These are phyloP conservation scores for Etheostoma perlongum DNA, from an alignment of 2,797 vertebrate genomes.

Conservation along the genomic window DNA sequence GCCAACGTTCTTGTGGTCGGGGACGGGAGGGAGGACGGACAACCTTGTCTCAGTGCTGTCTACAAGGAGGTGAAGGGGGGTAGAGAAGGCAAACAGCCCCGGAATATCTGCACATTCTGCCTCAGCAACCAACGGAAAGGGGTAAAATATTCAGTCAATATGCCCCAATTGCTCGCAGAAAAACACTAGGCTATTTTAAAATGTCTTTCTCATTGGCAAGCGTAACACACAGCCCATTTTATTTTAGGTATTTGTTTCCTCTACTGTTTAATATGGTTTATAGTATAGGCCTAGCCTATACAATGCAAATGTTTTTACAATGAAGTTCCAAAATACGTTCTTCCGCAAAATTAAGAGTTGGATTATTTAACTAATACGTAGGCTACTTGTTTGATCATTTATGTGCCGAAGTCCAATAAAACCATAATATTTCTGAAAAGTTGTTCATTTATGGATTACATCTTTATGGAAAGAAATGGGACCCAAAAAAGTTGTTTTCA, in stretches of 20 bases:
- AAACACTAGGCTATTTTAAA: not conserved
- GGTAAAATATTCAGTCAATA: constrained; percentile 77
- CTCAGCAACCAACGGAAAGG: constrained; percentile 92
- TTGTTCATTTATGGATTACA: not conserved
- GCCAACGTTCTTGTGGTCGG: constrained; percentile 91
- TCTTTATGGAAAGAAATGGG: no score
- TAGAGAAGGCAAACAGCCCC: constrained; percentile 83
- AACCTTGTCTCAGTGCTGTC: constrained; percentile 88
- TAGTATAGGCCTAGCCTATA: no score
- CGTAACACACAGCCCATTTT: not conserved
- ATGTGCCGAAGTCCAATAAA: not conserved
- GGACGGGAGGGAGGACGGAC: constrained; percentile 87
- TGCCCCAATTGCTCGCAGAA: not conserved
- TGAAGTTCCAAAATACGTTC: no score
- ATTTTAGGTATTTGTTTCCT: no score
- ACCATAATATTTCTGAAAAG: not conserved
- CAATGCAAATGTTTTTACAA: no score
- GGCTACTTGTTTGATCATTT: not conserved
- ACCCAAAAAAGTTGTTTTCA: not conserved
- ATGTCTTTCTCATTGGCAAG: not conserved
- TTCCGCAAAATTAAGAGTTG: not conserved
- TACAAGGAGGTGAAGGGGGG: constrained; percentile 79
- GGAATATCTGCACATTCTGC: constrained; percentile 94
- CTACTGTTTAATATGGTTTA: not conserved
- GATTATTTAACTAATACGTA: not conserved